Evolutionary conservation across 2,888 invertebrate genomes (phyloP), one percentile per base, ranked within the genome.

Genomic region (Hyles lineata): DNA sequence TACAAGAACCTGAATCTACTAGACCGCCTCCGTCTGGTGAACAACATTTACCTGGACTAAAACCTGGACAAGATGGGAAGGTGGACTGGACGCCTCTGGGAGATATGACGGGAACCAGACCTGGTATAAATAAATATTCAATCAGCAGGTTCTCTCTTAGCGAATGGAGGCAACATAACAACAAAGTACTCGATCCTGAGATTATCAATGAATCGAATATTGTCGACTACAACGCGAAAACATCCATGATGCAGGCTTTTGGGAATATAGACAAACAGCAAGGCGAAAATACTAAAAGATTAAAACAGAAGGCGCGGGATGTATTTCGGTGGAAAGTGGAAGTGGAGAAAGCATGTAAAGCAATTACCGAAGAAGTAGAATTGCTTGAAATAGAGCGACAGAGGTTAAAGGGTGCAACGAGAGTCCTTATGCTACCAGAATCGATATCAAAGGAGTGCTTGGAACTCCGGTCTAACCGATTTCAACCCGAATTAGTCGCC

Each of bases 361-460:
- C 96, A 0, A 96, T 97, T 77, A 95, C 96, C 0, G 96, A 97
- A 77, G 97, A 98, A 90, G 96, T 97, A 7, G 95, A 95, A 75
- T 87, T 95, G 32, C 89, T 97, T 76, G 97, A 97, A 89, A 95
- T 95, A 72, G 96, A 97, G 82, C 93, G 96, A 70, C 95, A 96
- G 74, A 93, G 97, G 7, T 89, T 97, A 32, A 97, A 97, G 82
- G 96, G 96, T 74, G 96, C 97, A 0, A 89, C 96, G 5, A 95
- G 96, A 61, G 96, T 96, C 0, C 85, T 97, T 6, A 96, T 96
- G 85, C 88, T 97, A 74, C 97, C 97, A 0, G 97, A 97, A 92
- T 95, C 97, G 0, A 98, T 98, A 80, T 96, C 96, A 0, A 96
- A 96, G 74, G 97, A 98, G 88, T 97, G 97, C 83, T 90, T 98